A percentile compares a stretch with the other conserved stretches of the same genome.
Conservation (phyloP, 2,797 vertebrate genomes). For the Pseudochaenichthys georgianus region DNA sequence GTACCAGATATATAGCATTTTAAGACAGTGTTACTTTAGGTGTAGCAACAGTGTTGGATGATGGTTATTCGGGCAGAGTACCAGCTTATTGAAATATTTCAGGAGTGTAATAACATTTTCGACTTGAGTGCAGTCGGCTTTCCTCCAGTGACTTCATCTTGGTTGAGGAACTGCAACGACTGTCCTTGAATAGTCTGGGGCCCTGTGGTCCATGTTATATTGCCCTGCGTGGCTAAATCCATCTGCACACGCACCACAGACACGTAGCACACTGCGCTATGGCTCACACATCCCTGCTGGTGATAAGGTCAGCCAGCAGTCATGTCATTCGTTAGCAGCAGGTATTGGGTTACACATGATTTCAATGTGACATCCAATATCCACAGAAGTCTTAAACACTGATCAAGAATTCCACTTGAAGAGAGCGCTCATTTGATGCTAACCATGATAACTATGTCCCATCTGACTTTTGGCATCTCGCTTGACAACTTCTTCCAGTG, state of each 20-base stretch:
- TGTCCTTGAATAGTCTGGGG: slow-evolving; percentile 63
- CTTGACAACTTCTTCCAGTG: slow-evolving; percentile 51
- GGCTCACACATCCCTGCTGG: slow-evolving; percentile 53
- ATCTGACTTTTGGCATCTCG: slow-evolving; percentile 53
- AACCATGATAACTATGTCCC: slow-evolving; percentile 52
- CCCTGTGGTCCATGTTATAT: slow-evolving; percentile 48
- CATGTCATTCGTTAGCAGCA: slow-evolving; percentile 61
- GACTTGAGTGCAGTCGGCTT: slow-evolving; percentile 40
- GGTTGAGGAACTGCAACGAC: slow-evolving; percentile 39
- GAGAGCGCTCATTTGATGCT: slow-evolving; percentile 64
- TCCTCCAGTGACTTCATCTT: slow-evolving; percentile 62
- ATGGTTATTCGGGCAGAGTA: slow-evolving; percentile 19
- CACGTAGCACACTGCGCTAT: slow-evolving; percentile 39
- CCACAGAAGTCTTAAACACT: slow-evolving; percentile 67
- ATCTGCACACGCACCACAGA: slow-evolving; percentile 48
- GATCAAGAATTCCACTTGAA: slow-evolving; percentile 74
- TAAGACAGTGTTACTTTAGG: slow-evolving; percentile 7
- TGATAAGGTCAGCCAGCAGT: slow-evolving; percentile 78
- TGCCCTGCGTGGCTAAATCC: slow-evolving; percentile 57
- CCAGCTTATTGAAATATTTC: slow-evolving; percentile 54
- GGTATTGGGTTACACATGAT: slow-evolving; percentile 70
- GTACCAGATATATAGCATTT: background rate
- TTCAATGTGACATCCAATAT: slow-evolving; percentile 68
- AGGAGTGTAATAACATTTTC: slow-evolving; percentile 49
- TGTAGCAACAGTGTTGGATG: background rate